These are phyloP conservation scores for Sebastes oblongus DNA, from an alignment of 2,797 vertebrate genomes.

Conservation along the genomic window DNA sequence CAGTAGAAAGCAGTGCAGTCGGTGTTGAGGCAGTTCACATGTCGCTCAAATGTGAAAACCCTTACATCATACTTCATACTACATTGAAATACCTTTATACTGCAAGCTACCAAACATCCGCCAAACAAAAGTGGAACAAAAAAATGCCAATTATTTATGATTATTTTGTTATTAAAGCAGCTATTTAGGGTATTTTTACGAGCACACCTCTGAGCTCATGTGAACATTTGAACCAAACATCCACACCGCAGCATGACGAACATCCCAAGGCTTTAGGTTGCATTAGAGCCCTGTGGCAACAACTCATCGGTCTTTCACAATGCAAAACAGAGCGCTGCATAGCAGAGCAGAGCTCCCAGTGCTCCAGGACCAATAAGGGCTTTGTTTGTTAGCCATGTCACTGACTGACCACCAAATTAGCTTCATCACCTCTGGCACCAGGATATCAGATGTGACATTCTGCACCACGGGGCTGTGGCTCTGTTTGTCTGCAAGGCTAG, in stretches of 20 bases:
- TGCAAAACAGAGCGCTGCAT: constrained; percentile 42
- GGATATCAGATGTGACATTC: constrained; percentile 79
- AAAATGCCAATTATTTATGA: background rate
- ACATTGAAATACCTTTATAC: background rate
- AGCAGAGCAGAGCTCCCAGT: constrained; percentile 51
- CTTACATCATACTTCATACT: background rate
- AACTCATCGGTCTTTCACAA: constrained; percentile 59
- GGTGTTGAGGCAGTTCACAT: background rate
- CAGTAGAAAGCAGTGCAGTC: background rate
- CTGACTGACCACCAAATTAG: constrained; percentile 81
- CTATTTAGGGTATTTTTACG: background rate
- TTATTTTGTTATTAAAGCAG: background rate
- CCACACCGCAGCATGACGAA: constrained; percentile 36
- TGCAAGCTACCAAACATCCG: background rate
- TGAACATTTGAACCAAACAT: constrained; percentile 37
- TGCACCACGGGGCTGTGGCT: constrained; percentile 62
- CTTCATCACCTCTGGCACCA: constrained; percentile 81
- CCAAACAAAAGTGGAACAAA: background rate
- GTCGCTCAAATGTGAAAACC: background rate
- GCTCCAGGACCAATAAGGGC: constrained; percentile 74
- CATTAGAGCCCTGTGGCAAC: constrained; percentile 56
- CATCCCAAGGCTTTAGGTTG: constrained; percentile 51
- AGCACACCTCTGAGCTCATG: constrained; percentile 12
- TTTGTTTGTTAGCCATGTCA: constrained; percentile 81
- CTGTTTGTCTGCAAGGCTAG: constrained; percentile 58